Evolutionary conservation across 2,797 vertebrate genomes (phyloP).

Genomic region (Myotis vivesi): DNA sequence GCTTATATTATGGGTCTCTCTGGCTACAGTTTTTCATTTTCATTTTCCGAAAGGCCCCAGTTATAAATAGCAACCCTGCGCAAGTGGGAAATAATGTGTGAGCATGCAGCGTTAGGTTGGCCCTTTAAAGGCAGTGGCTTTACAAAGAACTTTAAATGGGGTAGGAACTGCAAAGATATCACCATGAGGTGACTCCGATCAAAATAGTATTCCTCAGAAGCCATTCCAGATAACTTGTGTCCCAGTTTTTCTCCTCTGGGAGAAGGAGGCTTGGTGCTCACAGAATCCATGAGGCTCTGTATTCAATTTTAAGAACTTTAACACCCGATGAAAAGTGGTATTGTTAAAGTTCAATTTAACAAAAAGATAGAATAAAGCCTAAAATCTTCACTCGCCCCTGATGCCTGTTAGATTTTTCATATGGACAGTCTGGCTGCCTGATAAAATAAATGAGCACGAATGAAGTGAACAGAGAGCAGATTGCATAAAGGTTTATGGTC

Average conservation of each 20-base stretch:
- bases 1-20: conserved; percentile 44
- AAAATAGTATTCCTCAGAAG: conserved; percentile 59
- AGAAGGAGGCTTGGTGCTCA: neutral
- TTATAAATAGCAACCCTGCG: conserved; percentile 67
- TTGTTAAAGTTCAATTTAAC: conserved; percentile 44
- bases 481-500: conserved; percentile 72
- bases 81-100: conserved; percentile 26
- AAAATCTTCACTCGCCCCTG: neutral
- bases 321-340: neutral
- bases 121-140: conserved; percentile 51
- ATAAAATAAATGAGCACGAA: conserved; percentile 54
- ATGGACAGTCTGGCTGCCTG: conserved; percentile 25
- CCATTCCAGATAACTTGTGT: conserved; percentile 14
- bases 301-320: conserved; percentile 51
- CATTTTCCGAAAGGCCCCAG: conserved; percentile 48
- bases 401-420: conserved; percentile 44
- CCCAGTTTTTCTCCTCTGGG: conserved; percentile 58
- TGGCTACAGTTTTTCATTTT: conserved; percentile 58
- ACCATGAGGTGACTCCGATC: conserved; percentile 50
- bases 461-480: conserved; percentile 51
- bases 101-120: neutral
- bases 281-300: neutral
- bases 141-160: conserved; percentile 65
- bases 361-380: neutral
- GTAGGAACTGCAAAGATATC: neutral